A percentile compares a stretch with the other conserved stretches of the same genome.
Evolutionary conservation across 2,113 vertebrate species (phyloP).

Genomic region (Mus musculus): DNA sequence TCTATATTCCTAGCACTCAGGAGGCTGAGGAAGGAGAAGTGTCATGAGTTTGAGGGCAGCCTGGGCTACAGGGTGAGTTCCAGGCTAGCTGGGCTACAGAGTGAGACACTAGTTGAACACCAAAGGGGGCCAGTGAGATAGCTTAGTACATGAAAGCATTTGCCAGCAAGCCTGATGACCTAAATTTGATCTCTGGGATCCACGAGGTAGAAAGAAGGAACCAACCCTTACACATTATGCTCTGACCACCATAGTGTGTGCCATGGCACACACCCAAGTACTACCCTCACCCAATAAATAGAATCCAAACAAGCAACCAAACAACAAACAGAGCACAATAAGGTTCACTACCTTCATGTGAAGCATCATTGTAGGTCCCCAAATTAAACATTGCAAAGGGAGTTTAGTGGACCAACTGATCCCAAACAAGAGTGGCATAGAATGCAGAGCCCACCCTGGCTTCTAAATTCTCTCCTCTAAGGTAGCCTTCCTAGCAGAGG

Average conservation of each 20-base stretch:
- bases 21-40: not conserved
- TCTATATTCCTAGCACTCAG: not conserved
- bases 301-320: not conserved
- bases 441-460: not conserved
- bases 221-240: too few relatives aligned
- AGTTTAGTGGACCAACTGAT: not conserved
- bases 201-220: not conserved
- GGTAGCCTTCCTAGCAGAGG: conserved; percentile 24
- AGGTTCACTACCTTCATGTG: not conserved
- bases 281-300: not conserved
- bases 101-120: not conserved
- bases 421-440: not conserved
- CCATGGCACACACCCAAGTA: not conserved
- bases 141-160: not conserved
- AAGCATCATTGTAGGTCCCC: conserved; percentile 6
- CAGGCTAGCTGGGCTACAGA: not conserved
- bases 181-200: not conserved
- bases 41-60: not conserved
- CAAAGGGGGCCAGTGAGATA: not conserved
- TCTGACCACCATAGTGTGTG: not conserved
- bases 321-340: not conserved
- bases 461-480: not conserved
- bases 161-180: not conserved
- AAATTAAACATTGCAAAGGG: conserved; percentile 44
- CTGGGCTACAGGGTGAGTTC: not conserved